Base-by-base conservation (phyloP, 1,140 invertebrate genomes). In the Brachionus rotundiformis region DNA sequence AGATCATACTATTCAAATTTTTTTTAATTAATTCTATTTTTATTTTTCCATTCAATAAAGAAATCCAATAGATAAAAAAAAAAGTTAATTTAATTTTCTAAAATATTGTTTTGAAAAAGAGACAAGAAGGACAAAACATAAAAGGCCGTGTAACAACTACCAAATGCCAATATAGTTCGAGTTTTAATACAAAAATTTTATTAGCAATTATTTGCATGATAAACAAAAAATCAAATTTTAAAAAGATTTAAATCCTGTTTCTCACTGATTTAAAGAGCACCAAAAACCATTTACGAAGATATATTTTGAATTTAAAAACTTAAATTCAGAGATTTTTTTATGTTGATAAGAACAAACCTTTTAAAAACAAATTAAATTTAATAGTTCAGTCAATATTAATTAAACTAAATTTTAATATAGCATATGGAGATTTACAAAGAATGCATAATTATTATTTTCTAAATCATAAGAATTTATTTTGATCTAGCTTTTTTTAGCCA, bases 161-260 rank as follows among this genome's bases (percentile, higher is more conserved):
- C 23, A 63, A 63, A 63, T 63, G 61, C 29, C 61, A 63, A 63
- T 63, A 63, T 29, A 29, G 5, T 63, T n/a, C 13, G 5, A 63
- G n/a, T 54, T 54, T 54, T 54, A 6, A 54, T 54, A 19, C 16
- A 19, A 54, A 54, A 54, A 19, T 54, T 54, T 16, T 1, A 16
- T 19, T 4, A 25, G 47, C 19, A 63, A 63, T 63, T 63, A 63
- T 63, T 63, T 63, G 61, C 61, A 63, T 63, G 25, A 63, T 63
- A 63, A 63, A 63, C 29, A 63, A 63, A 54, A 54, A 54, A 19
- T 54, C 47, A 8, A 54, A 54, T 54, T 54, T 54, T 54, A 19
- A 19, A 19, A 3, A 54, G 47, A 54, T 54, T 54, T 54, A 54
- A 54, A 54, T 54, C 25, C 25, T 25, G 29, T 33, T 63, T 13